Percentiles rank a stretch among this genome's conserved stretches.
Conservation (phyloP, 2,888 invertebrate genomes). For the Microplitis deprimator region DNA sequence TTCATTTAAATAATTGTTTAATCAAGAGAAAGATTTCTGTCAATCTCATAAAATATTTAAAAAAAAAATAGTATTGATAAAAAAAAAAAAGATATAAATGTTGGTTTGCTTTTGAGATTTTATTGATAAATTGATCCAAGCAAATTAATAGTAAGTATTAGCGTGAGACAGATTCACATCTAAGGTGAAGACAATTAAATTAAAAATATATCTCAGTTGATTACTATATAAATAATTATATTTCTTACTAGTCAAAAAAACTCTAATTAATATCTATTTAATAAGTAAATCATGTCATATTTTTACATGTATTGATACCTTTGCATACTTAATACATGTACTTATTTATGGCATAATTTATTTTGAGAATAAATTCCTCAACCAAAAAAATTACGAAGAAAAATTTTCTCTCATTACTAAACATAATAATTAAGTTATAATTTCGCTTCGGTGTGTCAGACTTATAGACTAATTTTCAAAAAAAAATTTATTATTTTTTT, state of each 20-base stretch:
- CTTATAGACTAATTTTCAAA: neutral
- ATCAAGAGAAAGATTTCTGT: neutral
- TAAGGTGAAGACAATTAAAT: neutral
- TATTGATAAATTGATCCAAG: slow-evolving; percentile 15
- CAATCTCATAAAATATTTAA: neutral
- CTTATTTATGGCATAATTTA: neutral
- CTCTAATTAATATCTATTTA: neutral
- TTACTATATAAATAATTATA: neutral
- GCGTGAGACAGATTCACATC: neutral
- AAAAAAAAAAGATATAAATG: slow-evolving; percentile 4
- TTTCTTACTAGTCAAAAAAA: neutral
- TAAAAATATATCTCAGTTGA: neutral
- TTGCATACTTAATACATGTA: neutral
- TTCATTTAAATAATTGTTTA: neutral
- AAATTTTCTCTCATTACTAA: neutral
- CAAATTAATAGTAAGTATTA: neutral
- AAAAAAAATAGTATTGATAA: slow-evolving; percentile 6
- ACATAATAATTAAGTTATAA: too few species aligned
- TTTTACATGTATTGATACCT: neutral
- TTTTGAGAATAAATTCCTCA: neutral
- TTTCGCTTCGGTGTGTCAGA: neutral
- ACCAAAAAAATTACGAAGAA: neutral
- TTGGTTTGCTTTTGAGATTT: slow-evolving; percentile 5
- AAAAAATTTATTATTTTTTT: neutral
- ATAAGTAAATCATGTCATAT: neutral